phyloP scores from a whole-genome alignment of 1,140 invertebrate species.

The Danaus plexippus region DNA sequence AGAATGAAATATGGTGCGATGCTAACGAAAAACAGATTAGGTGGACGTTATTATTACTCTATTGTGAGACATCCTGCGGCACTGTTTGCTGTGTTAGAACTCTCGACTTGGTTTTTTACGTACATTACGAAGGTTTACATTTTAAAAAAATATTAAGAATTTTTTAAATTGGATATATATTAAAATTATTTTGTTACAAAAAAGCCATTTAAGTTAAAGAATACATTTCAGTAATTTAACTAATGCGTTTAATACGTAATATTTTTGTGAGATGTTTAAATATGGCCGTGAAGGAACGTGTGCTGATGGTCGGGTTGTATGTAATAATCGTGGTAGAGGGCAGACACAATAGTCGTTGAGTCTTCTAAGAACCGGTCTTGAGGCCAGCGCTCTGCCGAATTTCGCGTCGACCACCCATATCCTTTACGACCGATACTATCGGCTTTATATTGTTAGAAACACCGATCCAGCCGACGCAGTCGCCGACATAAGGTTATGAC shows the following conservation, averaged over 20 bases:
- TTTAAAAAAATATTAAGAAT: no score
- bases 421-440: conserved; percentile 49
- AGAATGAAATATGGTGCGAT: conserved; percentile 65
- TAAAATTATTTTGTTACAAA: no score
- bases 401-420: conserved; percentile 62
- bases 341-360: conserved; percentile 58
- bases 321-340: conserved; percentile 48
- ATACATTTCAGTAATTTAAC: conserved; percentile 1
- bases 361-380: conserved; percentile 57
- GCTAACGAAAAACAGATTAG: conserved; percentile 66
- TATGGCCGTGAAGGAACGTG: not conserved
- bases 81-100: conserved; percentile 39
- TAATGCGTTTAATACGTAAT: conserved; percentile 5
- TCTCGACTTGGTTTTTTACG: conserved; percentile 43
- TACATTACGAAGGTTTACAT: conserved; percentile 40
- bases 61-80: conserved; percentile 44
- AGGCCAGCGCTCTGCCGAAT: conserved; percentile 58
- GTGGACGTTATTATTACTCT: conserved; percentile 60
- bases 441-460: conserved; percentile 60
- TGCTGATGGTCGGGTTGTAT: conserved; percentile 24
- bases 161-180: no score
- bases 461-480: conserved; percentile 11
- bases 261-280: no score
- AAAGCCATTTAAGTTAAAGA: no score
- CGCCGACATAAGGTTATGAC: no score